Base-by-base conservation (phyloP, 2,113 vertebrate genomes). In the Muntiacus reevesi region DNA sequence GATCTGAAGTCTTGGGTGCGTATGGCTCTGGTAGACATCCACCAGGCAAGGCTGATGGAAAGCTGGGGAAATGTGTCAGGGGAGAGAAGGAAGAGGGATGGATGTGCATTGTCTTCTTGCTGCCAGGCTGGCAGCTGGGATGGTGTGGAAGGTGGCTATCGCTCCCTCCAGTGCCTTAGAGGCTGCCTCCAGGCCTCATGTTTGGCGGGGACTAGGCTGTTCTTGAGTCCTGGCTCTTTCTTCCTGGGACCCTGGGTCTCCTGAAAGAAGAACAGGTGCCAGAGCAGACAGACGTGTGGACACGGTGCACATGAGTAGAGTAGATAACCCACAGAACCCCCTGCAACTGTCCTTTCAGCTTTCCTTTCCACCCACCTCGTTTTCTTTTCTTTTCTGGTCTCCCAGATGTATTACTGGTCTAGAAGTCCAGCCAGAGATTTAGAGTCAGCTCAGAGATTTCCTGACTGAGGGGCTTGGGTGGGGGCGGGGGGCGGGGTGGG, bases 261-360 rank as follows among this genome's bases (percentile, higher is more conserved):
- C 43, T 54, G 12, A 45, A 40, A 55, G 59, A 47, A 67, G 50
- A 95, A 27, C 10, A 28, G 17, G 8, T 36, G 33, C 12, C 40
- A 30, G 79, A 21, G 47, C 5, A 19, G 45, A 87, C 36, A 88
- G 62, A 82, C 17, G 1, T 11, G 3, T 7, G 30, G 60, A n/a
- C 78, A 7, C 1, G 0, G 33, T 13, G 4, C 3, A 2, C 43
- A 47, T 2, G 30, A 15, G 17, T 21, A 12, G n/a, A 52, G 8
- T 28, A 19, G 15, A 23, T 2, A 28, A 57, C 3, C 43, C 47
- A 5, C 9, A 87, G 55, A 60, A 23, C 23, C 1, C 2, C 30
- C 27, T 45, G n/a, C 19, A 3, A 5, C 27, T 92, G 28, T 54
- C 30, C 40, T 59, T 87, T 57, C 28, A 17, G 33, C 7, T 23